Base-by-base conservation (phyloP, 2,113 vertebrate genomes). In the Puntigrus tetrazona region DNA sequence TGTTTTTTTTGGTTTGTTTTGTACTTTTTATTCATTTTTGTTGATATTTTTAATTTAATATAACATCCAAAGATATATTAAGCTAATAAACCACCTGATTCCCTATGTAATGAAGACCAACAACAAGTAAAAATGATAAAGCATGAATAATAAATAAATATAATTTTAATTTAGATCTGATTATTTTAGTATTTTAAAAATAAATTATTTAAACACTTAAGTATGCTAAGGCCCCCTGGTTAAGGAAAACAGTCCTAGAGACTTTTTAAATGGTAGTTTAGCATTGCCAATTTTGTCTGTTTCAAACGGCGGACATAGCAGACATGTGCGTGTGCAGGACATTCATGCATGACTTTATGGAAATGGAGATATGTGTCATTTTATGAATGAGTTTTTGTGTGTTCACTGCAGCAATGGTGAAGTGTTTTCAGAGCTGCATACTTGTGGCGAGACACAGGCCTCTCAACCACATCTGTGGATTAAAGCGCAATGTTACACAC, bases 381-480 rank as follows among this genome's bases (percentile, higher is more conserved):
- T 52, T 70, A 70, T 70, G 79, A 70, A 70, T 81, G 79, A 69
- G 29, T 45, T 34, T 45, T 61, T 47, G 75, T 73, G 69, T 47
- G 81, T 79, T 70, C 63, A 78, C 34, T 50, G 10, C 41, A 88
- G 84, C 87, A 85, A 90, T 89, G 87, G 89, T 90, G 90, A 91
- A 91, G 89, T 92, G 90, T 93, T 91, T 92, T 92, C 89, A 88
- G 89, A 92, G 90, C 89, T 88, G 86, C 92, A 94, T 94, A 93
- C 90, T 94, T 94, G 93, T 87, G 93, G 94, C 88, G 83, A 86
- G 85, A 92, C 90, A 90, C 92, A 93, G 91, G 92, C 93, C 92
- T 88, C 93, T 93, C 91, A 90, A 92, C 88, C 86, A 89, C 89
- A 88, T 87, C 88, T 91, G 87, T 88, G 86, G 83, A 57, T 82